These are phyloP conservation scores for Setophaga coronata DNA, from an alignment of 2,113 vertebrate genomes.

Conservation along the genomic window DNA sequence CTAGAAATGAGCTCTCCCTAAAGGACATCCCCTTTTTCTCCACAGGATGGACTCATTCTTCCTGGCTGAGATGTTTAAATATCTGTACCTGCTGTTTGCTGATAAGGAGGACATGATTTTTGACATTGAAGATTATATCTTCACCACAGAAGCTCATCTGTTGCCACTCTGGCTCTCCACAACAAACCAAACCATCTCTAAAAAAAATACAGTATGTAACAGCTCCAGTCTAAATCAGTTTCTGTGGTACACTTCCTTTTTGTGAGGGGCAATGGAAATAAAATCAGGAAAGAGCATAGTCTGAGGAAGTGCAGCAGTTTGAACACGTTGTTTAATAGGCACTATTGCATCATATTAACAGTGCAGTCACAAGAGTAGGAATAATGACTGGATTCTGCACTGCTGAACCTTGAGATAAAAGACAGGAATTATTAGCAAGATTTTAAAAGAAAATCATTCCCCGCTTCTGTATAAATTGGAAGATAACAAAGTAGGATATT, in stretches of 20 bases:
- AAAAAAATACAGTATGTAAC: constrained; percentile 77
- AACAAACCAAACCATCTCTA: constrained; percentile 75
- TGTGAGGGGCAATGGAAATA: background rate
- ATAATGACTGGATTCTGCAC: background rate
- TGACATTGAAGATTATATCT: constrained; percentile 96
- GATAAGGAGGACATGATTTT: constrained; percentile 91
- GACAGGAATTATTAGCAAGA: background rate
- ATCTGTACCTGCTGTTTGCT: constrained; percentile 94
- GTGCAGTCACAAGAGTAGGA: background rate
- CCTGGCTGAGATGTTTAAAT: constrained; percentile 99
- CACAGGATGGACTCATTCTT: constrained; percentile 98
- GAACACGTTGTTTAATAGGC: background rate
- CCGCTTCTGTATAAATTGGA: background rate
- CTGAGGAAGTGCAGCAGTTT: background rate
- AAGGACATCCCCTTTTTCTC: background rate
- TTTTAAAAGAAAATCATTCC: background rate
- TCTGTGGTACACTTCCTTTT: background rate
- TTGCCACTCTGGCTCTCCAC: constrained; percentile 95
- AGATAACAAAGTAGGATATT: background rate
- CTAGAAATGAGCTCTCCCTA: background rate
- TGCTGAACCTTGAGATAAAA: background rate
- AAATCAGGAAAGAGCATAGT: background rate
- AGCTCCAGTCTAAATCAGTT: background rate
- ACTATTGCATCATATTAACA: background rate
- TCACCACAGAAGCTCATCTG: constrained; percentile 98